Conservation (phyloP, 2,113 vertebrate genomes). For the Alces alces region DNA sequence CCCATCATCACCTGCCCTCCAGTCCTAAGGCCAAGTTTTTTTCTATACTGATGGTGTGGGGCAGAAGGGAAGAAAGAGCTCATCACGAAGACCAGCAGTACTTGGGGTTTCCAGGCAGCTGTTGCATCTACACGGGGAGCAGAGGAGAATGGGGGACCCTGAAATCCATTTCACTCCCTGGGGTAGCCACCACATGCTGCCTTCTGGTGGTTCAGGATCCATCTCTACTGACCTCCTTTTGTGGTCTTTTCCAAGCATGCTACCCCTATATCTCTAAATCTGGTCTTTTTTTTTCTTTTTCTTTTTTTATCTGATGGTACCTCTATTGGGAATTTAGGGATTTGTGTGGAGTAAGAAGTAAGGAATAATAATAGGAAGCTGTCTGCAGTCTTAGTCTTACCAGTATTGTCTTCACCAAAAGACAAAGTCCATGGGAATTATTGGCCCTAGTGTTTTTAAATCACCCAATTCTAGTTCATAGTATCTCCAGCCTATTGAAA, state of each 20-base stretch:
- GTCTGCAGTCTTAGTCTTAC: background rate
- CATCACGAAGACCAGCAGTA: background rate
- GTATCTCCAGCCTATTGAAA: background rate
- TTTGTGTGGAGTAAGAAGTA: background rate
- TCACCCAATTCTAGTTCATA: background rate
- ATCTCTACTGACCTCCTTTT: background rate
- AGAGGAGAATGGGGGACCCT: background rate
- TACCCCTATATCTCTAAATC: background rate
- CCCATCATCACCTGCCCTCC: background rate
- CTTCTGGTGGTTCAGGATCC: background rate
- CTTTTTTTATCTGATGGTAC: background rate
- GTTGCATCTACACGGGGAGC: too few species aligned
- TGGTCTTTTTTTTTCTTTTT: background rate
- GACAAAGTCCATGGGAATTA: background rate
- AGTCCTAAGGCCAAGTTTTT: background rate
- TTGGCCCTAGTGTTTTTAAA: background rate
- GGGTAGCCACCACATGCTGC: rapidly evolving
- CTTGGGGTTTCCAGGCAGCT: background rate
- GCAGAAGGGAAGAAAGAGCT: background rate
- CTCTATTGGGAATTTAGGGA: background rate
- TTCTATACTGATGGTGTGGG: background rate
- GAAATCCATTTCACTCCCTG: background rate
- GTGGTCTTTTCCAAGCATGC: background rate
- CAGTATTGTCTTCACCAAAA: background rate
- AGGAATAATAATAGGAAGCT: background rate